Evolutionary conservation across 2,113 vertebrate species (phyloP), one percentile per base, ranked within the genome.

Genomic region (Pomatorhinus ruficollis): DNA sequence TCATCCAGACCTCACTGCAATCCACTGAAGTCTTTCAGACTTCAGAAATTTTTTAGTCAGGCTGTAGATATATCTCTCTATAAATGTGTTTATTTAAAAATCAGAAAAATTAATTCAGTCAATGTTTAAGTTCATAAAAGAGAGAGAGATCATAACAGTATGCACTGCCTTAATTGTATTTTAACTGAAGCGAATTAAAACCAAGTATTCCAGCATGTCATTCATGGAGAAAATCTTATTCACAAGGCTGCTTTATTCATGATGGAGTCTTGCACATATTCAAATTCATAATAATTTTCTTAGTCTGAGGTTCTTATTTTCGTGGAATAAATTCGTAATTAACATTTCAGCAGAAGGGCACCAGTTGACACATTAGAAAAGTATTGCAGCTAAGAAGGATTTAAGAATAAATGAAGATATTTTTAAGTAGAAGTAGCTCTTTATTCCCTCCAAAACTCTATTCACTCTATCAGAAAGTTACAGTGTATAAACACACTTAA

Each of bases 171-270:
- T 95, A 84, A 95, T 97, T 92, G 76, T 91, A 83, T 95, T 97
- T 93, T 92, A 95, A 93, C 37, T 88, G 72, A 93, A 89, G 50
- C 19, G 83, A 95, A 95, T 91, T 91, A 86, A 93, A 91, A 65
- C 74, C 40, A 76, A 87, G 54, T 93, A 93, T 93, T 96, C 33
- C 64, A 88, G 84, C 35, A 64, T 71, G 52, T 69, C 87, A 87
- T 85, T 96, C 94, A 95, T 89, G 82, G 81, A 90, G 92, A 95
- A 82, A 95, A 95, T 93, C 61, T 91, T 96, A 85, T 95, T 96
- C 95, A 96, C 87, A 80, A 85, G 50, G 59, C 89, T 92, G 87
- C 53, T 96, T 77, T 84, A 65, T 97, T 96, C 91, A 91, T 94
- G 87, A 95, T 60, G 35, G 50, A 90, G 50, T 64, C 86, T 85